phyloP scores from a whole-genome alignment of 2,113 vertebrate species.

The Forbesichthys agassizii region DNA sequence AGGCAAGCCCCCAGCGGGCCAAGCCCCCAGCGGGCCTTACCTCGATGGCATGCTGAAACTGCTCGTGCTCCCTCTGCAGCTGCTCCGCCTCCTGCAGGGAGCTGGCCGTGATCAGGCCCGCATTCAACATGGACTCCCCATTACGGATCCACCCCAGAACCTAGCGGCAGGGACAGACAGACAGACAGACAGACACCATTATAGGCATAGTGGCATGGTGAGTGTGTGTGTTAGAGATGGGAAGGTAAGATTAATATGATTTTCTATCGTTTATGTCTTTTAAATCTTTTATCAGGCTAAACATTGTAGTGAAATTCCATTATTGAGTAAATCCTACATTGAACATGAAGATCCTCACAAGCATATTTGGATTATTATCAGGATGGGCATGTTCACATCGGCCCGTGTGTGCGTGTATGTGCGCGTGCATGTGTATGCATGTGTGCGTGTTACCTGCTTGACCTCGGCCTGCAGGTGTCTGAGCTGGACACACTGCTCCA shows the following conservation, averaged over 20 bases:
- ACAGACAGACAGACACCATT: background rate
- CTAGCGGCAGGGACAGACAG: constrained; percentile 56
- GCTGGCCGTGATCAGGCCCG: constrained; percentile 95
- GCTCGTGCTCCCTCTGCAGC: constrained; percentile 95
- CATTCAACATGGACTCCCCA: constrained; percentile 97
- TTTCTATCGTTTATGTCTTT: too few species aligned
- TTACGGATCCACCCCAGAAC: constrained; percentile 99
- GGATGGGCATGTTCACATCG: background rate
- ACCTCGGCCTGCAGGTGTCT: constrained; percentile 97
- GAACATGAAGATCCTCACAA: too few species aligned
- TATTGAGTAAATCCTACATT: too few species aligned
- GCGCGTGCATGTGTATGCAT: background rate
- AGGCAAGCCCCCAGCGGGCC: too few species aligned
- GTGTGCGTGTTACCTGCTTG: constrained; percentile 87
- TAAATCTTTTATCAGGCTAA: too few species aligned
- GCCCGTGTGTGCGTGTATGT: background rate
- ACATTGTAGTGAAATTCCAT: too few species aligned
- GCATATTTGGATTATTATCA: too few species aligned
- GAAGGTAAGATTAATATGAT: too few species aligned
- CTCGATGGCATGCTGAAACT: constrained; percentile 99
- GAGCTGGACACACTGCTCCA: constrained; percentile 97
- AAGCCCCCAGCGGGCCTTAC: constrained; percentile 61
- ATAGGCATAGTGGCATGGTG: background rate
- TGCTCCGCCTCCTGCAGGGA: constrained; percentile 97
- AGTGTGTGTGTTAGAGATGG: background rate